These are phyloP conservation scores for Caiman crocodilus DNA, from an alignment of 2,797 vertebrate species.

Conservation along the genomic window DNA sequence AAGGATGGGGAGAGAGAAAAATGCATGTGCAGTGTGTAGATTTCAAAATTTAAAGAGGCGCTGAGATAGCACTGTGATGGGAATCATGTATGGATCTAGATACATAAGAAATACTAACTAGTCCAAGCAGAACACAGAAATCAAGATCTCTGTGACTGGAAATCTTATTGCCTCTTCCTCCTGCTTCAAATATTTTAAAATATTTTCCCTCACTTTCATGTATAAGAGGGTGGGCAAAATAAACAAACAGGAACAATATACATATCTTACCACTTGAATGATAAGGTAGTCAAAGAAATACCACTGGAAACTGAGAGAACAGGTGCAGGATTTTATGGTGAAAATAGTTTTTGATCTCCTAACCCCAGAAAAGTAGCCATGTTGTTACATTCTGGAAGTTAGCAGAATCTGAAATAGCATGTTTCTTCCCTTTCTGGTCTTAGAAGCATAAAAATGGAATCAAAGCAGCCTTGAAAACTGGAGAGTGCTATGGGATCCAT, in stretches of 20 bases:
- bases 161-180: not conserved
- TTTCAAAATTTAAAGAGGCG: not conserved
- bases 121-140: not conserved
- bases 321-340: not conserved
- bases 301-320: not conserved
- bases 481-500: not conserved
- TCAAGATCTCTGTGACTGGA: not conserved
- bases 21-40: not conserved
- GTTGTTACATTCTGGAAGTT: not conserved
- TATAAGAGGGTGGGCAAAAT: not conserved
- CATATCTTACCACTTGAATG: not conserved
- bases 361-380: not conserved
- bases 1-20: not conserved
- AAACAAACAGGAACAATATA: not conserved
- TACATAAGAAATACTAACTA: not conserved
- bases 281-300: not conserved
- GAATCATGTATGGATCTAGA: not conserved
- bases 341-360: not conserved
- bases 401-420: accelerated
- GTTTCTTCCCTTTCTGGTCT: not conserved
- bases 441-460: not conserved
- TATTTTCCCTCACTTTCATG: not conserved
- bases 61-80: not conserved
- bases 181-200: not conserved
- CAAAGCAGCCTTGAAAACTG: not conserved